Evolutionary conservation across 2,888 invertebrate species (phyloP), one percentile per base, ranked within the genome.

Genomic region (Troides oblongomaculatus): DNA sequence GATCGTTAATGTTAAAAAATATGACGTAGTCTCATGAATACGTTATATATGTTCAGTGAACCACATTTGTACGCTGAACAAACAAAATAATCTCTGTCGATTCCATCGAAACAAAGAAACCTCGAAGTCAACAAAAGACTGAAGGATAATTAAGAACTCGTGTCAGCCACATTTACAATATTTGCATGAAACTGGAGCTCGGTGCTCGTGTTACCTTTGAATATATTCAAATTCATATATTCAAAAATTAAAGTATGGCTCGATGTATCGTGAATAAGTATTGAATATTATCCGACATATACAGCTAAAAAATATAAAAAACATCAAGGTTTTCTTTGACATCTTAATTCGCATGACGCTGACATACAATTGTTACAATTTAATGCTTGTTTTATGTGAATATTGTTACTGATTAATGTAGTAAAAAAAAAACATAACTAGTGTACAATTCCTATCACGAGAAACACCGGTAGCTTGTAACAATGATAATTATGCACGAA

Each of bases 161-260:
- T 57, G 57, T 21, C 61, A 61, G 56, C 18, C 21, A 57, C 61
- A 62, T 66, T 18, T 56, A 72, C 73, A 61, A 64, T 50, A 25
- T 66, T n/a, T 60, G 23, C 25, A 25, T 63, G 59, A 60, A 63
- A 68, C 30, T 50, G n/a, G n/a, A 43, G 46, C 50, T 53, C 39
- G 59, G 53, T 60, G 60, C 36, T 50, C 12, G 50, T 39, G 46
- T 64, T 39, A 50, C 50, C 64, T 60, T 53, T 21, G 60, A 39
- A 64, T 60, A 62, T 12, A 67, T 68, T 60, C 36, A 53, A 68
- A 68, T 68, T 64, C 46, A 64, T 64, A 36, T 59, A 68, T 64
- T 59, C 50, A 66, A 14, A 53, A 59, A 62, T 50, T 58, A 25
- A 60, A 53, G 21, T 53, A 25, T 30, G 30, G 62, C 46, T n/a